Conservation (phyloP, 2,113 vertebrate species). For the Cinclus mexicanus region DNA sequence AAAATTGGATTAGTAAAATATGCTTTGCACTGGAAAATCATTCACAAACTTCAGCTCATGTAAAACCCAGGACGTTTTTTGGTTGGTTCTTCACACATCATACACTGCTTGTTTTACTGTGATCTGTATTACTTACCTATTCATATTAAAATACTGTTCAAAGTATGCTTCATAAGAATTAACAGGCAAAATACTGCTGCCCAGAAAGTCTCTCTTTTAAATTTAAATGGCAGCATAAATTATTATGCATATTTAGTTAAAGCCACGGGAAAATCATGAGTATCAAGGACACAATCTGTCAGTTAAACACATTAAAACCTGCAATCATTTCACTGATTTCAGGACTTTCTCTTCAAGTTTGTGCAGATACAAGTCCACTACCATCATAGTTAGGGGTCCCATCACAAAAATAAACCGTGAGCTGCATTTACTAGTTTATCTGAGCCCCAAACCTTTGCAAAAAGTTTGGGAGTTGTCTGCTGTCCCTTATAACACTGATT, state of each 20-base stretch:
- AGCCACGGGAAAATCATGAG: background rate
- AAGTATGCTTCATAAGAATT: constrained; percentile 19
- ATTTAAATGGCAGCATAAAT: constrained; percentile 37
- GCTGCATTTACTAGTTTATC: background rate
- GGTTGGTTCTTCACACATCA: background rate
- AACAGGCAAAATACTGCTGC: constrained; percentile 19
- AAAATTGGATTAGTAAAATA: constrained; percentile 60
- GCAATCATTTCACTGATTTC: background rate
- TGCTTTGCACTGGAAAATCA: constrained; percentile 25
- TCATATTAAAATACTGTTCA: constrained; percentile 9
- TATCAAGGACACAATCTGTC: background rate
- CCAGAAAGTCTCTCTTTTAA: constrained; percentile 20
- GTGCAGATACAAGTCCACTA: background rate
- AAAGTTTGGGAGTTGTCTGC: background rate
- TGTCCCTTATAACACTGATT: background rate
- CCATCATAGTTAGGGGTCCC: background rate
- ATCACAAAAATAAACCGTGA: background rate
- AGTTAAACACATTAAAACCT: background rate
- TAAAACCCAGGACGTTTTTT: background rate
- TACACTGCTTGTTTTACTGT: background rate
- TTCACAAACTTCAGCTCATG: constrained; percentile 1
- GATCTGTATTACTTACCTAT: constrained; percentile 12
- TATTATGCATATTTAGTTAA: constrained; percentile 12
- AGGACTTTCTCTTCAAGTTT: background rate
- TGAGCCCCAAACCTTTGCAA: background rate